phyloP scores from a whole-genome alignment of 2,113 vertebrate species.

The Menidia beryllina region DNA sequence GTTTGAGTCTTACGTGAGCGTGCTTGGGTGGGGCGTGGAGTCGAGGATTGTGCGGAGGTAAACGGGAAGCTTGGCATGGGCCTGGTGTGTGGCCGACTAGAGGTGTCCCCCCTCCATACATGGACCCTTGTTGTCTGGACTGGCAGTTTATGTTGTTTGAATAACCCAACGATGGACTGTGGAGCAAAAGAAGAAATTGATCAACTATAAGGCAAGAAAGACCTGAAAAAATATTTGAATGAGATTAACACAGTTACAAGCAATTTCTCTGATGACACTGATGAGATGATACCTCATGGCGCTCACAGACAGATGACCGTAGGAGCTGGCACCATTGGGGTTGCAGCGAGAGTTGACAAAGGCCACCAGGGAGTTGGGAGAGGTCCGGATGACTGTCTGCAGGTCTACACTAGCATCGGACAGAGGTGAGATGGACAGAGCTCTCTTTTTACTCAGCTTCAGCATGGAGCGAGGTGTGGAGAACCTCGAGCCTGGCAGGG shows the following conservation, averaged over 20 bases:
- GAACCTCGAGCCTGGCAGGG: slow-evolving; percentile 87
- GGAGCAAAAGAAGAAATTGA: slow-evolving; percentile 8
- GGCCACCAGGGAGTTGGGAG: slow-evolving; percentile 95
- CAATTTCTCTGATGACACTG: no score
- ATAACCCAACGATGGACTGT: slow-evolving; percentile 90
- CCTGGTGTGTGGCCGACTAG: slow-evolving; percentile 84
- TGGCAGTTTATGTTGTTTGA: slow-evolving; percentile 88
- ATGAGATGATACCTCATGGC: slow-evolving; percentile 89
- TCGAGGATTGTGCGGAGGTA: slow-evolving; percentile 82
- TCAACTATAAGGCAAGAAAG: not conserved
- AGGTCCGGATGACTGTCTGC: slow-evolving; percentile 96
- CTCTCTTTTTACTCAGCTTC: slow-evolving; percentile 95
- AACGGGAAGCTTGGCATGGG: slow-evolving; percentile 77
- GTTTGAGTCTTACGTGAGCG: slow-evolving; percentile 85
- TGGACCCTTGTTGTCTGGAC: slow-evolving; percentile 82
- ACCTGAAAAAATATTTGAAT: no score
- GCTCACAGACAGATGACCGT: slow-evolving; percentile 95
- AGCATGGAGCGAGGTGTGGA: slow-evolving; percentile 89
- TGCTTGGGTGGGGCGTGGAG: slow-evolving; percentile 84
- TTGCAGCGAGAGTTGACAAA: slow-evolving; percentile 95
- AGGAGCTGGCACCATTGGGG: slow-evolving; percentile 87
- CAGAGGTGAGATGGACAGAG: slow-evolving; percentile 94
- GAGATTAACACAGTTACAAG: no score
- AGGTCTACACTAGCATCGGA: slow-evolving; percentile 96
- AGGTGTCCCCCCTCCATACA: slow-evolving; percentile 79